phyloP scores from a whole-genome alignment of 2,113 vertebrate species.

The Diglossa brunneiventris region DNA sequence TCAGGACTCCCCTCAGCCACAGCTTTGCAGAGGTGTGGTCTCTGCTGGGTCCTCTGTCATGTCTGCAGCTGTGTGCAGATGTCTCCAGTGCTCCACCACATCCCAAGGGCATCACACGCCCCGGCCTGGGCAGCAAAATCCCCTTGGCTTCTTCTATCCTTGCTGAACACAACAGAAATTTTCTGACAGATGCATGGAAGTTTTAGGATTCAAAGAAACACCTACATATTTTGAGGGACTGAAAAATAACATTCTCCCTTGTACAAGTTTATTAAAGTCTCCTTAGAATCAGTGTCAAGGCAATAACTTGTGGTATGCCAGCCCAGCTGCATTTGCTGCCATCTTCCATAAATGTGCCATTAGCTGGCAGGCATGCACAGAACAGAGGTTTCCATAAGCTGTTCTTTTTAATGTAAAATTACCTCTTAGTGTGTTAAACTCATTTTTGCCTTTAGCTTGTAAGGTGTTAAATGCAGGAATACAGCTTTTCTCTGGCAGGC shows the following conservation, averaged over 20 bases:
- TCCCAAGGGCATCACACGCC: background rate
- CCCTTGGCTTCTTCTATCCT: background rate
- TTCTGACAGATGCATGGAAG: background rate
- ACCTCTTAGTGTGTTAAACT: background rate
- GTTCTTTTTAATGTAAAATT: conserved; percentile 16
- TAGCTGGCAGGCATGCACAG: background rate
- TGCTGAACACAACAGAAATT: background rate
- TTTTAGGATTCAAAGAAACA: background rate
- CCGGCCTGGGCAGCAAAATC: background rate
- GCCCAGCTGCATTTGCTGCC: background rate
- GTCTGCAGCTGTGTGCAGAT: background rate
- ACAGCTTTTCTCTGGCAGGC: background rate
- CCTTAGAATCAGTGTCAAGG: background rate
- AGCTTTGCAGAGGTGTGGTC: background rate
- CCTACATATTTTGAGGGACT: background rate
- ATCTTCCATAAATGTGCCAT: background rate
- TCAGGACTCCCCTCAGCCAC: background rate
- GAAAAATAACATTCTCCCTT: background rate
- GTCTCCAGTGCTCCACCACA: background rate
- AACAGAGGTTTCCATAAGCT: background rate
- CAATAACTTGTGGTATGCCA: background rate
- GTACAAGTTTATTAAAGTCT: background rate
- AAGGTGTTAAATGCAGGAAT: conserved; percentile 6
- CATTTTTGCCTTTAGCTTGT: conserved; percentile 10
- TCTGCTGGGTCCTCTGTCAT: background rate